Conservation (phyloP, 2,888 invertebrate species). For the Hymenopus coronatus region DNA sequence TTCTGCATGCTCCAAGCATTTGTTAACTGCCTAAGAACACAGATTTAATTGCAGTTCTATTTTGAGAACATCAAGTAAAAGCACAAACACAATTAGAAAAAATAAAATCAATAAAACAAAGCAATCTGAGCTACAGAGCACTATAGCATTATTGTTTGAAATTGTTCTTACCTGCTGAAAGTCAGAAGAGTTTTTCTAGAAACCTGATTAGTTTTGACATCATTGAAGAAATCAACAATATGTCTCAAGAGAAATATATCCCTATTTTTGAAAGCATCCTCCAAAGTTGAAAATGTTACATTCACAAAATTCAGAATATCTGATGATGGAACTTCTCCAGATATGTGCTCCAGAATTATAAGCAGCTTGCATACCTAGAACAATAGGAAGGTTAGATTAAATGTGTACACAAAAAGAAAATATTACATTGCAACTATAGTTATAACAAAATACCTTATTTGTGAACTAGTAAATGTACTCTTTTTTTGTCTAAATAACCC, state of each 20-base stretch:
- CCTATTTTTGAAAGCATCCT: constrained; percentile 48
- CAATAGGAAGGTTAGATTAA: neutral
- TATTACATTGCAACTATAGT: too few relatives aligned
- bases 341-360: constrained; percentile 53
- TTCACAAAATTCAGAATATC: constrained; percentile 51
- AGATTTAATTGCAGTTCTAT: too few relatives aligned
- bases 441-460: too few relatives aligned
- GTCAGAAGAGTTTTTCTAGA: constrained; percentile 42
- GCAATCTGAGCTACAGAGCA: neutral
- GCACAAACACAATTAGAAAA: too few relatives aligned
- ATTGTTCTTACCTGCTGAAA: constrained; percentile 40
- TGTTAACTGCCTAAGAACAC: too few relatives aligned
- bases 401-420: neutral
- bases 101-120: constrained; percentile 31
- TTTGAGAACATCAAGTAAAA: too few relatives aligned
- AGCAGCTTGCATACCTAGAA: constrained; percentile 50
- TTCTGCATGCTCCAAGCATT: too few relatives aligned
- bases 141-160: neutral
- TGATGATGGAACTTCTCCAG: constrained; percentile 51
- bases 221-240: constrained; percentile 55
- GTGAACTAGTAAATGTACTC: too few relatives aligned
- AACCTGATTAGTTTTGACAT: constrained; percentile 47
- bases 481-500: too few relatives aligned
- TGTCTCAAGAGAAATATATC: constrained; percentile 52
- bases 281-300: constrained; percentile 51